Percentiles rank a stretch among this genome's conserved stretches.
Conservation (phyloP, 2,113 vertebrate species). For the Nymphicus hollandicus region DNA sequence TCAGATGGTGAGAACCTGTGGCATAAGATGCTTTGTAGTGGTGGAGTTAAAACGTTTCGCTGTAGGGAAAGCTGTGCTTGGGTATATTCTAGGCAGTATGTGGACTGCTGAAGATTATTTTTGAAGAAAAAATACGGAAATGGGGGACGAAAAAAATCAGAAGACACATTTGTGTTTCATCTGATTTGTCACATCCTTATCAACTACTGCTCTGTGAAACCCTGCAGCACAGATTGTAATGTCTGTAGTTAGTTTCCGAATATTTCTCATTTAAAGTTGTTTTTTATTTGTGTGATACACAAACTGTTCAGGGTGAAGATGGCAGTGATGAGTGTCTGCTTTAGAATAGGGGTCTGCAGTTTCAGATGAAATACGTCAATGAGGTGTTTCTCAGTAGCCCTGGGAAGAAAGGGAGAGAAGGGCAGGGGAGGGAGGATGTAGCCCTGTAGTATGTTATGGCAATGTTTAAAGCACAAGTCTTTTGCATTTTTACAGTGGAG, state of each 20-base stretch:
- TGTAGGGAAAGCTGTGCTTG: background rate
- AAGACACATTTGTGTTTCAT: background rate
- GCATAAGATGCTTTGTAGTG: background rate
- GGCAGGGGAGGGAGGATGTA: background rate
- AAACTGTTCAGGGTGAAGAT: background rate
- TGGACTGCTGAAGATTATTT: background rate
- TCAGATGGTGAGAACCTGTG: accelerated
- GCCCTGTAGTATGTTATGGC: background rate
- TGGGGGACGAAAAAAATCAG: background rate
- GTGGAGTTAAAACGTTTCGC: background rate
- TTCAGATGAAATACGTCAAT: accelerated
- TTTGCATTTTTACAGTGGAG: background rate
- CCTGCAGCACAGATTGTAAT: background rate
- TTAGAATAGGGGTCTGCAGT: accelerated
- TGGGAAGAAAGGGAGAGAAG: background rate
- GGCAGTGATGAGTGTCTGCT: background rate
- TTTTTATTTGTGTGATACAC: background rate
- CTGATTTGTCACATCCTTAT: background rate
- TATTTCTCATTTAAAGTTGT: background rate
- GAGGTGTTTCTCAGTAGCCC: background rate
- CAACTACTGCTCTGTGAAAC: background rate
- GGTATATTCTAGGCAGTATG: background rate
- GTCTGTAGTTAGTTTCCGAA: background rate
- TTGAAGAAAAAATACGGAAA: background rate
- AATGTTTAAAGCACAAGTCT: background rate